Conservation (phyloP, 2,113 vertebrate species). For the Pristiophorus japonicus region DNA sequence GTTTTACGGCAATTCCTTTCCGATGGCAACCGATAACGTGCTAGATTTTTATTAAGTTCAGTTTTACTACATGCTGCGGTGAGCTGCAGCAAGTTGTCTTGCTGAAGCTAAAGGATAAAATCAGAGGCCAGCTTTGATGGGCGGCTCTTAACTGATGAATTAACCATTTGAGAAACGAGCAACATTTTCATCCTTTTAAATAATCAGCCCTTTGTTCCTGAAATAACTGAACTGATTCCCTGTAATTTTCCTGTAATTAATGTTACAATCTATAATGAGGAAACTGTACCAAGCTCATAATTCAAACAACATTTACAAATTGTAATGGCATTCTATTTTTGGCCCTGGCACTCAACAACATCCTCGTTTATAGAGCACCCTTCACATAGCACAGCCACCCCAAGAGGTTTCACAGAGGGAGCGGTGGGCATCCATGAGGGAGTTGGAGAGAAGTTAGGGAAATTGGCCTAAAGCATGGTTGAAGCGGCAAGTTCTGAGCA, state of each 20-base stretch:
- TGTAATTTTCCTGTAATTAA: slow-evolving; percentile 21
- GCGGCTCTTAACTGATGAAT: not conserved
- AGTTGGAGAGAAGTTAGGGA: not conserved
- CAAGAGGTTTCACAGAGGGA: not conserved
- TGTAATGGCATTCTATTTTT: not conserved
- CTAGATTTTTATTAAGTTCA: not conserved
- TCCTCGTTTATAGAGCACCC: not conserved
- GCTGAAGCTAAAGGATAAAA: not conserved
- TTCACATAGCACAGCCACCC: not conserved
- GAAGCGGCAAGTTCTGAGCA: not conserved
- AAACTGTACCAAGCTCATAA: not conserved
- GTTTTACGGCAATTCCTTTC: not conserved
- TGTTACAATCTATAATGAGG: not conserved
- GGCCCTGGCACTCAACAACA: not conserved
- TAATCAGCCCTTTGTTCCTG: not conserved
- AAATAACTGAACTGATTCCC: not conserved
- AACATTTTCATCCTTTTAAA: not conserved
- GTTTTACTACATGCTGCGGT: not conserved
- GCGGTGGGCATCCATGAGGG: not conserved
- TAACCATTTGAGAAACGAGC: not conserved
- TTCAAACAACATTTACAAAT: not conserved
- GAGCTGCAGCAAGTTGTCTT: not conserved
- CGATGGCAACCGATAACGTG: not conserved
- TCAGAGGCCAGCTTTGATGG: not conserved
- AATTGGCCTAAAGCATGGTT: not conserved